Conservation (phyloP, 2,113 vertebrate species). For the Potamarius usumacintae region DNA sequence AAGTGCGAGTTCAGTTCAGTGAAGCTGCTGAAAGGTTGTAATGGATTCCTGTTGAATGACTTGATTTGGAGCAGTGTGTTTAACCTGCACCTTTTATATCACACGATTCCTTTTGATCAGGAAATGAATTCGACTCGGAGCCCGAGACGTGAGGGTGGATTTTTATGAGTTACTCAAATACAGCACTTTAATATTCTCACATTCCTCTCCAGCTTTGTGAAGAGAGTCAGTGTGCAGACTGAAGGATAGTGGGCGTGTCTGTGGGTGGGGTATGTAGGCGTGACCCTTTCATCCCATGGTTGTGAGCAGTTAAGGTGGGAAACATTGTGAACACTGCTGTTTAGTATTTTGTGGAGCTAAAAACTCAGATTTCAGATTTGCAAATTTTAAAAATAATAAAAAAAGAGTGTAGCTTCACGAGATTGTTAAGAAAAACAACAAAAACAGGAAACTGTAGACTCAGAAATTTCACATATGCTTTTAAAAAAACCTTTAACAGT, state of each 20-base stretch:
- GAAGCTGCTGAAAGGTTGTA: constrained; percentile 1
- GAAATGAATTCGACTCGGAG: not conserved
- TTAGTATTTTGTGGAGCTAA: no score
- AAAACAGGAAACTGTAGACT: not conserved
- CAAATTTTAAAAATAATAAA: no score
- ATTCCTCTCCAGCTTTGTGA: not conserved
- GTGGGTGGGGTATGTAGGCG: not conserved
- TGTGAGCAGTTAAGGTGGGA: not conserved
- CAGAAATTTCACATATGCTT: not conserved
- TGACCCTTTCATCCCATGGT: not conserved
- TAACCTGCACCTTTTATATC: constrained; percentile 11
- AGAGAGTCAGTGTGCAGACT: not conserved
- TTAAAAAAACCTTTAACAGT: not conserved
- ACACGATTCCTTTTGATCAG: constrained; percentile 14
- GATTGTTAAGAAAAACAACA: not conserved
- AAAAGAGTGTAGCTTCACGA: not conserved
- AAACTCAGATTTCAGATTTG: not conserved
- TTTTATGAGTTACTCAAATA: not conserved
- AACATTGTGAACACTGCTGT: not conserved
- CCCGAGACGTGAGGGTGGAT: not conserved
- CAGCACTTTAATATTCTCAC: not conserved
- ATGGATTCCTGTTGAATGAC: not conserved
- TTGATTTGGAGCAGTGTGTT: not conserved
- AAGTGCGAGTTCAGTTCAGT: not conserved
- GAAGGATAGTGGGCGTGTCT: not conserved